Conservation (phyloP, 2,797 vertebrate genomes). For the Sebastes itinus region DNA sequence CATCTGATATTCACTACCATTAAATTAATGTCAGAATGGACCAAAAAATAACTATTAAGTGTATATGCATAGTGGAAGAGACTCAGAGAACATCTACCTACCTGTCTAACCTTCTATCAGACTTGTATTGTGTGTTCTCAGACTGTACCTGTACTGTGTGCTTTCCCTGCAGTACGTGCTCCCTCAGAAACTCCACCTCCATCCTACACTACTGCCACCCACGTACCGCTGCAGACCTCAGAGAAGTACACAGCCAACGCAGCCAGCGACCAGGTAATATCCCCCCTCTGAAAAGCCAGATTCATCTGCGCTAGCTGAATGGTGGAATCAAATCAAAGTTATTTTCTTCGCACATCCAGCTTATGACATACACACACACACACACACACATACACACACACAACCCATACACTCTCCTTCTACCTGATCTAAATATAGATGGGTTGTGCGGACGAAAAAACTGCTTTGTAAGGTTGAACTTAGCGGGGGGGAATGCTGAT, state of each 20-base stretch:
- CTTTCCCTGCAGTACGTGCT: slow-evolving; percentile 22
- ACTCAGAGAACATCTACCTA: background rate
- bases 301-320: background rate
- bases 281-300: background rate
- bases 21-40: background rate
- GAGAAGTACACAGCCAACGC: slow-evolving; percentile 17
- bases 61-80: background rate
- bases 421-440: slow-evolving; percentile 29
- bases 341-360: background rate
- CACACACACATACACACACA: background rate
- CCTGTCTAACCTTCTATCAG: background rate
- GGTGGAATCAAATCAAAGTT: background rate
- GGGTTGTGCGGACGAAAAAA: slow-evolving; percentile 13
- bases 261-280: slow-evolving; percentile 62
- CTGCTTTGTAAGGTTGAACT: slow-evolving; percentile 17
- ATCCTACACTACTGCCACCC: slow-evolving; percentile 45
- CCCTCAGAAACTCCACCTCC: slow-evolving; percentile 45
- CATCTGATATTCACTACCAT: background rate
- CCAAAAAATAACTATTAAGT: background rate
- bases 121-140: background rate
- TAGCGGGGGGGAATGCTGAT: slow-evolving; percentile 21
- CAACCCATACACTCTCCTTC: background rate
- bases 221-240: background rate
- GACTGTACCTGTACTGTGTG: background rate
- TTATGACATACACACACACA: background rate